Evolutionary conservation across 2,888 invertebrate species (phyloP), one percentile per base, ranked within the genome.

Genomic region (Lacanobia wlatinum): DNA sequence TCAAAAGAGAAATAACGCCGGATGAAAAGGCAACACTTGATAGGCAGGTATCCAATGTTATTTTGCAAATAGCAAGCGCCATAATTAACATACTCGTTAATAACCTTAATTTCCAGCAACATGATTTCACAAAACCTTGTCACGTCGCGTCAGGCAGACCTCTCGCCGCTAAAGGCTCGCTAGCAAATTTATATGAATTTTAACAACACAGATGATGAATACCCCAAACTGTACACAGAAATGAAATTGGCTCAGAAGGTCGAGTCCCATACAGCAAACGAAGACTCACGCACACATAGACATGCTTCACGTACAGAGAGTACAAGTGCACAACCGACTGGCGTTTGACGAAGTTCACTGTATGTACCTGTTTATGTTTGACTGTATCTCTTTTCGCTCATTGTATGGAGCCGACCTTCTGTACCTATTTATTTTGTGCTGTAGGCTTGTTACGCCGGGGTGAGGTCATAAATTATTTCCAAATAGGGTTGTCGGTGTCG

Each of bases 401-500:
- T 56, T 56, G 5, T 23, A 34, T n/a, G 55, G 3, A 67, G 8
- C 9, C 34, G 0, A 16, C 21, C 68, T 73, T 73, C 73, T 73
- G 77, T 46, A 5, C 2, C 7, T 77, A 56, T 68, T 75, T 77
- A 68, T 68, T 68, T 50, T 55, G 77, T 68, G 48, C 14, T 68
- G 76, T 67, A 74, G 73, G 65, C 78, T 83, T 66, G 80, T 78
- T 76, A 78, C 71, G 84, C 76, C 62, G 73, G 73, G 82, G 70
- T 62, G 72, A 65, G 70, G 73, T 80, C 80, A 88, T 88, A 86
- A 88, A 88, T 88, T 88, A 88, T 88, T 86, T 78, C 76, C 40
- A 77, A 78, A 80, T 76, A 76, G 83, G 86, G 80, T 79, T 80
- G 76, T 80, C 83, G 66, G 72, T 84, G 76, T 82, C 82, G 72